Base-by-base conservation (phyloP, 1,140 invertebrate genomes). In the Stegodyphus mimosarum region DNA sequence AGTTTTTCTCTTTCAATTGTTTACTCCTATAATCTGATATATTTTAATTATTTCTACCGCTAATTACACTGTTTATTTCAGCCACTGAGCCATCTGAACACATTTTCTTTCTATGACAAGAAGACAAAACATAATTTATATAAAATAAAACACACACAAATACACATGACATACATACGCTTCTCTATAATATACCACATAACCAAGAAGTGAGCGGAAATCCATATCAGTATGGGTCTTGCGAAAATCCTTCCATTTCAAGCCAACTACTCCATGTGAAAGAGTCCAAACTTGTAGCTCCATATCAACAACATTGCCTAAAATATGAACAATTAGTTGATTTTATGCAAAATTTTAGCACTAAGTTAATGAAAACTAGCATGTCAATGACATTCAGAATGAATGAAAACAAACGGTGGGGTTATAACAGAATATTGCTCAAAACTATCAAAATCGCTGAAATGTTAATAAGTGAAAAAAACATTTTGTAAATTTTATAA, bases 121-220 rank as follows among this genome's bases (percentile, higher is more conserved):
- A 33, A 33, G 70, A 50, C 6, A 50, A 88, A 53, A 7, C 48
- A 87, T 33, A 63, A 63, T 13, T 11, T 63, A 13, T 13, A n/a
- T 63, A 13, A 2, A 13, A 63, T 13, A 63, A n/a, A 63, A 11
- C n/a, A 63, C 60, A 63, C 60, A 63, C 60, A 63, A 71, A 13
- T 33, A 33, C 33, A 33, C 33, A 33, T 3, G 33, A 3, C 13
- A 63, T 74, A 89, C 90, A 89, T 89, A 91, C 91, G 95, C 93
- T 91, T 93, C 91, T 88, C 94, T 94, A 87, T 92, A 94, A 89
- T 95, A 95, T 49, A 97, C 92, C 49, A 95, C 94, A 90, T 97
- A 98, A 70, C 95, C 95, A 1, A 98, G 92, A 3, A 97, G 91
- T 10, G 93, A 93, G 10, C 95, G 92, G 2, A 92, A 91, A 89